Base-by-base conservation (phyloP, 1,140 invertebrate species). In the Riptortus pedestris region DNA sequence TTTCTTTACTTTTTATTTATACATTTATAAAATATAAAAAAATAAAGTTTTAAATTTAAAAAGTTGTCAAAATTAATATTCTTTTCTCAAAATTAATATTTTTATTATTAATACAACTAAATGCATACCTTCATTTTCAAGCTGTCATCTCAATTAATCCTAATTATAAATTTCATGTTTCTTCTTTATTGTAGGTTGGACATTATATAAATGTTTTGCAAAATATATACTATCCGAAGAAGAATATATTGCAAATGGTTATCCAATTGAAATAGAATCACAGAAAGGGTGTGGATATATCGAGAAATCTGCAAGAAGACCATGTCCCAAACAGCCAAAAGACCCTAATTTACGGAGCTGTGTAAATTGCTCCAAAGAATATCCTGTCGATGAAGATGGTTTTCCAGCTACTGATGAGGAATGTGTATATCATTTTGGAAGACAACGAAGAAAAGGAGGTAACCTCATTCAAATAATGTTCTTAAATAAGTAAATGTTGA, bases 391-490 rank as follows among this genome's bases (percentile, higher is more conserved):
- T 71, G 84, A 86, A 64, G 82, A 85, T 72, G 91, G 91, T 7
- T 80, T 85, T 67, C 79, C 85, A 47, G 71, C 83, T 7, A 74
- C 76, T 9, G 78, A 82, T 68, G 84, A 92, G 74, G 85, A 90
- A 72, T 96, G 93, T 79, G 82, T 90, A 71, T 95, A 92, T 77
- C 93, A 96, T 78, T 90, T 87, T 76, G 90, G 91, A 62, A 86
- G 86, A 38, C 31, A 7, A 7, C 31, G 31, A 38, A 38, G 31
- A 38, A 38, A 5, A 14, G 5, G 31, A 7, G 31, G 31, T 38
- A 38, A 38, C n/a, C n/a, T n/a, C n/a, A n/a, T n/a, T n/a, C n/a
- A n/a, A n/a, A n/a, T n/a, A n/a, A n/a, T n/a, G n/a, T n/a, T n/a
- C n/a, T n/a, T n/a, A n/a, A n/a, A n/a, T n/a, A n/a, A n/a, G n/a